Percentiles rank a stretch among this genome's conserved stretches.
phyloP scores from a whole-genome alignment of 1,140 invertebrate genomes.

The Orussus abietinus region DNA sequence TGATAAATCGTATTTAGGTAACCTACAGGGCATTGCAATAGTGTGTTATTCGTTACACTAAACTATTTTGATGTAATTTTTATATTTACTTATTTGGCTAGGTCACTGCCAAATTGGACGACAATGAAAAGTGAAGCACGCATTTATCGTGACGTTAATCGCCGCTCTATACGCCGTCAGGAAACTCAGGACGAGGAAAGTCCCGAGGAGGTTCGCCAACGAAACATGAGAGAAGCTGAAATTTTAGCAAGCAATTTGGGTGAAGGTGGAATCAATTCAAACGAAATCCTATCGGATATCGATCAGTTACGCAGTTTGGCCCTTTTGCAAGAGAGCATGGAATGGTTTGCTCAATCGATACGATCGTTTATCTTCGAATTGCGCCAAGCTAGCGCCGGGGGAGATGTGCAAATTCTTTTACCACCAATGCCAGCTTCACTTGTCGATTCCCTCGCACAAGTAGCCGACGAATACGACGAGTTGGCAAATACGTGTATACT shows the following conservation, averaged over 20 bases:
- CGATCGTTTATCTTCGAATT: conserved; percentile 31
- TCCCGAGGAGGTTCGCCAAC: conserved; percentile 72
- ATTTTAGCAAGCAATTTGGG: conserved; percentile 85
- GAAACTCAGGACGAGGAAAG: conserved; percentile 64
- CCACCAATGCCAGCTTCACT: conserved; percentile 38
- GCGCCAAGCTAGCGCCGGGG: conserved; percentile 26
- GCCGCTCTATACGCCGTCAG: conserved; percentile 45
- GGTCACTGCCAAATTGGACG: conserved; percentile 79
- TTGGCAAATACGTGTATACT: conserved; percentile 86
- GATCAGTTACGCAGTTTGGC: conserved; percentile 77
- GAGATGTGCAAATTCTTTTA: conserved; percentile 33
- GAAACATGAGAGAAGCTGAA: conserved; percentile 86
- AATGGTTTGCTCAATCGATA: conserved; percentile 51
- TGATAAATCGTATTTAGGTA: no score
- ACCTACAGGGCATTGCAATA: no score
- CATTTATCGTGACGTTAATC: no score
- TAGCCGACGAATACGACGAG: conserved; percentile 81
- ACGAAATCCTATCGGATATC: conserved; percentile 79
- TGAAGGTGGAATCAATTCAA: conserved; percentile 77
- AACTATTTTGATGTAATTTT: no score
- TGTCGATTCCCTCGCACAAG: conserved; percentile 42
- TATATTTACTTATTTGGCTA: conserved; percentile 34
- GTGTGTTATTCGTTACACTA: no score
- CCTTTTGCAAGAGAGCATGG: conserved; percentile 88
- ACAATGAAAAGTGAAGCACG: conserved; percentile 62